Evolutionary conservation across 2,113 vertebrate species (phyloP).

Genomic region (Melanocharis versteri): DNA sequence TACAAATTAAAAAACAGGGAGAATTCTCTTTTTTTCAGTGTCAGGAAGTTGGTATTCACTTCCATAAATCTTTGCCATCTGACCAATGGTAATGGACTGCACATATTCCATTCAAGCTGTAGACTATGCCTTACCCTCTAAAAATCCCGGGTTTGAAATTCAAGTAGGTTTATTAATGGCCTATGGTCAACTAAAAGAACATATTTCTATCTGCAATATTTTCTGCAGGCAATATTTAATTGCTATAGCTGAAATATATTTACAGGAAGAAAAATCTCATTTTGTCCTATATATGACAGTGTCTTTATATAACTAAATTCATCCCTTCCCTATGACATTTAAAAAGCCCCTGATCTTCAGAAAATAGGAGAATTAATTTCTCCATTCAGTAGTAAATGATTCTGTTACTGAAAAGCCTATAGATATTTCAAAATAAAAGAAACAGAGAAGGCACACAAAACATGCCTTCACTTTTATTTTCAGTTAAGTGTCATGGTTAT

Average conservation of each 20-base stretch:
- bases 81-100: not conserved
- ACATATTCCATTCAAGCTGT: not conserved
- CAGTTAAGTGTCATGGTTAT: not conserved
- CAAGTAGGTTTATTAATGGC: not conserved
- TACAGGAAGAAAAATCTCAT: not conserved
- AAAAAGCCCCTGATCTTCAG: not conserved
- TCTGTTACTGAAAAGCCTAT: not conserved
- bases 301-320: not conserved
- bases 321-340: not conserved
- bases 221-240: not conserved
- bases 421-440: not conserved
- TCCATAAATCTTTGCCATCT: not conserved
- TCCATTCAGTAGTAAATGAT: not conserved
- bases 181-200: not conserved
- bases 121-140: not conserved
- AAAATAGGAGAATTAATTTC: constrained; percentile 4
- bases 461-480: not conserved
- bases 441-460: not conserved
- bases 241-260: not conserved
- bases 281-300: not conserved
- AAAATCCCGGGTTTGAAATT: not conserved
- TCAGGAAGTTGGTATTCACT: not conserved
- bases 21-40: not conserved
- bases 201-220: not conserved
- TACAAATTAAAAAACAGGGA: not conserved